A percentile compares a stretch with the other conserved stretches of the same genome.
Evolutionary conservation across 2,797 vertebrate species (phyloP).

Genomic region (Echiichthys vipera): DNA sequence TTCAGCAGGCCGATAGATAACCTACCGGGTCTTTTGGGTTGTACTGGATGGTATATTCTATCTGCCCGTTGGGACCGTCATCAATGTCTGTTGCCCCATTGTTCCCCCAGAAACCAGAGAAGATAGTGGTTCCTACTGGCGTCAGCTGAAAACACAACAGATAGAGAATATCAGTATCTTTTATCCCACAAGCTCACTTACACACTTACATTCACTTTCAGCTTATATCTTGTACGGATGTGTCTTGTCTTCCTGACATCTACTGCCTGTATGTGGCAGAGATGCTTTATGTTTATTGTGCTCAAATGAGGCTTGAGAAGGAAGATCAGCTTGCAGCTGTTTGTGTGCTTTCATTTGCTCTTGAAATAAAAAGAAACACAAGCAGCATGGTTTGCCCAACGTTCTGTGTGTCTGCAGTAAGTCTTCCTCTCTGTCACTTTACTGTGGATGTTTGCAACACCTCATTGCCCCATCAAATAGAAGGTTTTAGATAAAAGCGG

Average conservation of each 20-base stretch:
- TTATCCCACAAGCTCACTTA: constrained; percentile 3
- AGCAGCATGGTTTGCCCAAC: constrained; percentile 2
- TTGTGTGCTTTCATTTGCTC: constrained; percentile 37
- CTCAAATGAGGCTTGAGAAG: constrained; percentile 40
- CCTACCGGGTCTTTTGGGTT: constrained; percentile 94
- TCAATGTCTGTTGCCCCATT: constrained; percentile 96
- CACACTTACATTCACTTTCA: constrained; percentile 11
- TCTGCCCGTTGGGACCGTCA: constrained; percentile 97
- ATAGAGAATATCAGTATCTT: background rate
- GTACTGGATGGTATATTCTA: constrained; percentile 95
- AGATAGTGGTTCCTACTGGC: constrained; percentile 96
- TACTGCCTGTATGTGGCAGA: constrained; percentile 14
- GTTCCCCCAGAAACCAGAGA: constrained; percentile 93
- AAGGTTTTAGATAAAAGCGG: constrained; percentile 6
- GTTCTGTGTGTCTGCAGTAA: background rate
- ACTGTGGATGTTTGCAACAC: constrained; percentile 13
- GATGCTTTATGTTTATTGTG: constrained; percentile 54
- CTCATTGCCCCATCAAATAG: constrained; percentile 15
- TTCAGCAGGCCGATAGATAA: constrained; percentile 5
- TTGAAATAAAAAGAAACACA: constrained; percentile 33
- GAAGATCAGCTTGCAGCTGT: constrained; percentile 30
- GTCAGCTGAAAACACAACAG: constrained; percentile 87
- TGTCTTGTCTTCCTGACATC: constrained; percentile 10
- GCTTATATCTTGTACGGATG: background rate
- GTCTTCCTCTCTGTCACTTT: background rate